These are phyloP conservation scores for Zeus faber DNA, from an alignment of 2,113 vertebrate species.

Conservation along the genomic window DNA sequence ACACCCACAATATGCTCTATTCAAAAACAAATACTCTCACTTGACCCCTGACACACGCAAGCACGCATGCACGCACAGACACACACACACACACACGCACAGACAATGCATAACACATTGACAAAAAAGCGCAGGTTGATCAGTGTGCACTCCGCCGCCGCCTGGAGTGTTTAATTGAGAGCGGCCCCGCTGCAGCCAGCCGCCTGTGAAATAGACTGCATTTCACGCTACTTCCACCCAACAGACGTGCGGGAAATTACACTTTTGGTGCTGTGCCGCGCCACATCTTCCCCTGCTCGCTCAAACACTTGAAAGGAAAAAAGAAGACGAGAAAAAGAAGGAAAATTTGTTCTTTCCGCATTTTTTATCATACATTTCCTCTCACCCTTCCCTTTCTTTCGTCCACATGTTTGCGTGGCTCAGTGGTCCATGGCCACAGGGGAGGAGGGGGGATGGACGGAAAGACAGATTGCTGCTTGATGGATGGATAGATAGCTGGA, in stretches of 20 bases:
- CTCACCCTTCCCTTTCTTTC: background rate
- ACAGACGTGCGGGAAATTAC: constrained; percentile 36
- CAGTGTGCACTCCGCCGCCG: constrained; percentile 15
- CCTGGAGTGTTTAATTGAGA: constrained; percentile 55
- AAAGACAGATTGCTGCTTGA: background rate
- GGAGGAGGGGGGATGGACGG: background rate
- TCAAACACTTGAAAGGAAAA: constrained; percentile 48
- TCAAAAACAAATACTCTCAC: constrained; percentile 7
- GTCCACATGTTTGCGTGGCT: background rate
- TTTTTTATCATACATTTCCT: constrained; percentile 17
- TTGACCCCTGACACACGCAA: constrained; percentile 15
- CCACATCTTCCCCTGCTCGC: constrained; percentile 32
- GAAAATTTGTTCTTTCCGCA: constrained; percentile 43
- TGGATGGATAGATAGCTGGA: no score
- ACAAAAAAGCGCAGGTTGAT: constrained; percentile 15
- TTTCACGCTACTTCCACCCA: constrained; percentile 45
- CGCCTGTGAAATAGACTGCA: constrained; percentile 57
- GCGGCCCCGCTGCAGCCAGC: constrained; percentile 36
- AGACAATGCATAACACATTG: background rate
- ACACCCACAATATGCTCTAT: background rate
- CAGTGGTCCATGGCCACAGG: background rate
- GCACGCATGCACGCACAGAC: constrained; percentile 9
- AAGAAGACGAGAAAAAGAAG: background rate
- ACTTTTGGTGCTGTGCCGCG: constrained; percentile 12
- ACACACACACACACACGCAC: constrained; percentile 16